phyloP scores from a whole-genome alignment of 2,113 vertebrate species.

The Delphinapterus leucas region DNA sequence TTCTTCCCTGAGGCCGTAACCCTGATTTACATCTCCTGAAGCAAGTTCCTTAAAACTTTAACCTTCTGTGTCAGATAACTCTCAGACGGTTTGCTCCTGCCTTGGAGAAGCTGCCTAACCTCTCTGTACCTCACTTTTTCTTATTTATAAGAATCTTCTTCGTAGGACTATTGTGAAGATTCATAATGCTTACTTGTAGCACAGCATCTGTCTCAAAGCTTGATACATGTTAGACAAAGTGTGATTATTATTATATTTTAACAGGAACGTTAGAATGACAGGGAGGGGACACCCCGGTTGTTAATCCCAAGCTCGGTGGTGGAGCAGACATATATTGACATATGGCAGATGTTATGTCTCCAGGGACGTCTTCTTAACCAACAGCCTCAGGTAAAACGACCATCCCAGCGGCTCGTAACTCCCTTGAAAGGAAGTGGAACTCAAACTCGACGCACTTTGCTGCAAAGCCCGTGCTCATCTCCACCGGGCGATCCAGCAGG shows the following conservation, averaged over 20 bases:
- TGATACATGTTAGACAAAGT: not conserved
- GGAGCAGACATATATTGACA: not conserved
- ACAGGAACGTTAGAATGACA: not conserved
- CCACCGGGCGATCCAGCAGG: not conserved
- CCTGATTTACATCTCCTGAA: not conserved
- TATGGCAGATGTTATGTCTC: accelerated
- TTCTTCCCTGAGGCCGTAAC: not conserved
- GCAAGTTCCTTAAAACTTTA: not conserved
- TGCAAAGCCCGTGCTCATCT: not conserved
- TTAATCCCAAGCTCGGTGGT: not conserved
- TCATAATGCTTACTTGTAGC: too few relatives aligned
- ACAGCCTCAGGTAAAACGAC: not conserved
- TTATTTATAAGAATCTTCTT: not conserved
- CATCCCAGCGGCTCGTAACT: too few relatives aligned
- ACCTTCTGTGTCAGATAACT: not conserved
- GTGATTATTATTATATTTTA: not conserved
- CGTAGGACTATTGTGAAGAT: not conserved
- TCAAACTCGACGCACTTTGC: accelerated
- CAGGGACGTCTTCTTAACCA: not conserved
- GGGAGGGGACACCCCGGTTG: not conserved
- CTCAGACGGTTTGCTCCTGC: not conserved
- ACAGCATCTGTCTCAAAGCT: not conserved
- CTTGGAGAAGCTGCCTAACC: not conserved
- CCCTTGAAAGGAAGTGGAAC: not conserved
- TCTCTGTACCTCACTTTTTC: not conserved